phyloP scores from a whole-genome alignment of 2,888 invertebrate species.

The Melinopterus prodromus region DNA sequence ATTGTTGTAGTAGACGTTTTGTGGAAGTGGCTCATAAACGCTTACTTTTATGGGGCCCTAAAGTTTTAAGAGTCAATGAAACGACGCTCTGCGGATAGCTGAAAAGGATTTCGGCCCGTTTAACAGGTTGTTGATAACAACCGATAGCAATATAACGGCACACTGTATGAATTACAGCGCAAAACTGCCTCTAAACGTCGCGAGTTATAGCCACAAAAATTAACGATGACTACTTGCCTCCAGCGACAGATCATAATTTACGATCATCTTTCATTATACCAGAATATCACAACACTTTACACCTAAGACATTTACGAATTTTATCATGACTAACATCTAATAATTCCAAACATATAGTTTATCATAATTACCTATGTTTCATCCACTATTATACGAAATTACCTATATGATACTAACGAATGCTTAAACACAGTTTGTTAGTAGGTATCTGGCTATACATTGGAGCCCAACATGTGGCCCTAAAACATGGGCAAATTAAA shows the following conservation, averaged over 20 bases:
- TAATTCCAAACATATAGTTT: background rate
- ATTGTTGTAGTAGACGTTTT: conserved; percentile 53
- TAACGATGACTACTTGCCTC: conserved; percentile 8
- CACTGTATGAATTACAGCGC: conserved; percentile 18
- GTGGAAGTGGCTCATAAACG: conserved; percentile 59
- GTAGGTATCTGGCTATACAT: too few relatives aligned
- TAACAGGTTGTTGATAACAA: conserved; percentile 46
- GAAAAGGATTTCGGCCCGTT: conserved; percentile 31
- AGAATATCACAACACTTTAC: background rate
- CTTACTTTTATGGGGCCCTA: conserved; percentile 61
- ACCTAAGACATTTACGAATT: background rate
- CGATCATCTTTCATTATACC: background rate
- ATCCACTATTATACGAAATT: background rate
- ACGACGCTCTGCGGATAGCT: conserved; percentile 45
- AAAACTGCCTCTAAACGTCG: background rate
- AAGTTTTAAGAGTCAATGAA: conserved; percentile 61
- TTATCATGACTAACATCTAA: background rate
- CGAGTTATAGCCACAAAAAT: conserved; percentile 22
- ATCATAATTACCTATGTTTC: background rate
- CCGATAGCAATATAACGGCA: conserved; percentile 29
- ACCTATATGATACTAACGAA: background rate
- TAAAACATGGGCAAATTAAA: too few relatives aligned
- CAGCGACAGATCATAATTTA: background rate
- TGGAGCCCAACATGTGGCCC: too few relatives aligned
- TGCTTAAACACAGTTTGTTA: too few relatives aligned